Evolutionary conservation across 2,797 vertebrate genomes (phyloP), one percentile per base, ranked within the genome.

Genomic region (Taenioides sp.): DNA sequence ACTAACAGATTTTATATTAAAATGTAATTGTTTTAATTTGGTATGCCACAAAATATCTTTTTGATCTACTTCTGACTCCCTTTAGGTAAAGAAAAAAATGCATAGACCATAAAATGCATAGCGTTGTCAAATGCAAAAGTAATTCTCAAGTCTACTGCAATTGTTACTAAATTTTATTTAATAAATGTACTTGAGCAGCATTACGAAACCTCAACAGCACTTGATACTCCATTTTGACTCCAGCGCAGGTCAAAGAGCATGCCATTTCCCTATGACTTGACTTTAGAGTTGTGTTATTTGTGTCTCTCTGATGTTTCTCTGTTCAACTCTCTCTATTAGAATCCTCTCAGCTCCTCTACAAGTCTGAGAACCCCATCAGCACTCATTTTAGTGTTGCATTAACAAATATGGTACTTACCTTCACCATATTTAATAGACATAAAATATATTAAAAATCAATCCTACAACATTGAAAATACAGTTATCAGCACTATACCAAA

Each of bases 241-340:
- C 52, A 54, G 20, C 54, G 23, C 54, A 59, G 25, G 57, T 59
- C 57, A 59, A 54, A 58, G 22, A 58, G 28, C 58, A 31, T 34
- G 59, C 17, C 12, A 34, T 17, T 37, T n/a, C 58, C 22, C n/a
- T 65, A 20, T 65, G 40, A 27, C 58, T 73, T 69, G 94, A 78
- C 70, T 70, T 34, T 77, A 49, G 55, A 71, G 49, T 69, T 70
- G 84, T 79, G 73, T 77, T 68, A 76, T 86, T 68, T 81, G 65
- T 78, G 59, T 84, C 70, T 82, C 52, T 83, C 73, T 71, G 64
- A 66, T 83, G 74, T 83, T 75, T 79, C 76, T 93, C 84, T 89
- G 84, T 82, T 43, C 55, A 55, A 57, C 79, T 83, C 73, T 83
- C 73, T 88, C 75, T 84, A 28, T 86, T 77, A 72, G 68, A 67